Conservation (phyloP, 1,140 invertebrate species). For the Drosophila persimilis region DNA sequence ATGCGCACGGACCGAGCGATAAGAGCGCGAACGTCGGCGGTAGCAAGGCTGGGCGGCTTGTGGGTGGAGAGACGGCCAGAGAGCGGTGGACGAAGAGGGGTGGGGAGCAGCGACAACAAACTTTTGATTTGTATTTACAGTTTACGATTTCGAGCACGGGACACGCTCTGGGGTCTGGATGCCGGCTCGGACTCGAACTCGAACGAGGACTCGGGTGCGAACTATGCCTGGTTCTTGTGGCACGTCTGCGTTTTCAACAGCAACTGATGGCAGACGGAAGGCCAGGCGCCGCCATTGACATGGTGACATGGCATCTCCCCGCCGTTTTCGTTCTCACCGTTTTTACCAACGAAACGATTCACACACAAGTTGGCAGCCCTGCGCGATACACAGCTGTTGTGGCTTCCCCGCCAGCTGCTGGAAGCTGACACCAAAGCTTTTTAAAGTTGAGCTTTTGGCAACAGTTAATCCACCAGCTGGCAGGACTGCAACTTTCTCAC, state of each 20-base stretch:
- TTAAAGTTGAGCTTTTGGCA: too few species aligned
- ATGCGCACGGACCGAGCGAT: neutral
- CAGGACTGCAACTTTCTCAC: neutral
- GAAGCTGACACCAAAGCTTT: conserved; percentile 16
- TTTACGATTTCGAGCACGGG: conserved; percentile 24
- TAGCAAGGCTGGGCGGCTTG: neutral
- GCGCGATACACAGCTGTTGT: conserved; percentile 24
- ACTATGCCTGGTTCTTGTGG: conserved; percentile 58
- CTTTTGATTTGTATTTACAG: conserved; percentile 43
- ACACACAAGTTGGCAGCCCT: conserved; percentile 29
- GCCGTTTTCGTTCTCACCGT: too few species aligned
- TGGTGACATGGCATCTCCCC: conserved; percentile 3
- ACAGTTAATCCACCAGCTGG: conserved; percentile 5
- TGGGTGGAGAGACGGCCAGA: neutral
- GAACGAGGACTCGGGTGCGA: neutral
- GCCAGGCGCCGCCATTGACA: conserved; percentile 8
- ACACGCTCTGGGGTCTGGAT: too few species aligned
- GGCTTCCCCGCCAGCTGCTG: conserved; percentile 18
- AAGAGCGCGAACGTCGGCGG: neutral
- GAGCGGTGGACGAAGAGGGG: too few species aligned
- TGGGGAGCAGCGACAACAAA: neutral
- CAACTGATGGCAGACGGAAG: conserved; percentile 65
- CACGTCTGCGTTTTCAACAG: conserved; percentile 72
- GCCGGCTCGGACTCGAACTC: too few species aligned
- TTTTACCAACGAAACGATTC: neutral